Evolutionary conservation across 2,888 invertebrate species (phyloP), one percentile per base, ranked within the genome.

Genomic region (Acrobasis repandana): DNA sequence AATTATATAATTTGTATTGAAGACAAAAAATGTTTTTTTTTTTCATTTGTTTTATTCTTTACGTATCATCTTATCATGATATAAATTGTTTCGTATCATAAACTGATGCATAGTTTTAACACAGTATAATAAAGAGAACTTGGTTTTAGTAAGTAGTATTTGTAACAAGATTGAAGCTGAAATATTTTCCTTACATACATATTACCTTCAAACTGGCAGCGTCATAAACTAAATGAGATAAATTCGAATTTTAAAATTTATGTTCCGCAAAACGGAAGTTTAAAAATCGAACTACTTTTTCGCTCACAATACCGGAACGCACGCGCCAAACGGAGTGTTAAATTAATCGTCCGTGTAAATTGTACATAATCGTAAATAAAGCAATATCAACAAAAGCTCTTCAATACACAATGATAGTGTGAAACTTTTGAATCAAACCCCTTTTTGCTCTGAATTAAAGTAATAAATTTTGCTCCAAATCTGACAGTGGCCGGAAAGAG

Each of bases 331-430:
- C 76, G 77, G 71, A 76, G 70, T 71, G 67, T 68, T 77, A 75
- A 78, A 71, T 83, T 79, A 87, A 88, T 88, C 81, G 79, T 64
- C 73, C 83, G 80, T 87, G 79, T 82, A 85, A 86, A 87, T 83
- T 75, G 70, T 73, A 72, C 78, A 77, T 86, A 79, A 84, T 85
- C 85, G 83, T 89, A 86, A 86, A 88, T 86, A 86, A 83, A 81
- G 68, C 67, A 67, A 60, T 73, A 70, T 62, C 72, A 76, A 80
- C 82, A 83, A 76, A 70, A 67, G 72, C 63, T 76, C 75, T 82
- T 72, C 70, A 74, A 63, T 64, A 65, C 69, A 81, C 80, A 83
- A 81, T 77, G 56, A 63, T 46, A 74, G 64, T 65, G 52, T 65
- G 72, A 68, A 72, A 73, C 72, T 75, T 79, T 74, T 67, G 62